Base-by-base conservation (phyloP, 2,113 vertebrate genomes). In the Ammodytes dubius region DNA sequence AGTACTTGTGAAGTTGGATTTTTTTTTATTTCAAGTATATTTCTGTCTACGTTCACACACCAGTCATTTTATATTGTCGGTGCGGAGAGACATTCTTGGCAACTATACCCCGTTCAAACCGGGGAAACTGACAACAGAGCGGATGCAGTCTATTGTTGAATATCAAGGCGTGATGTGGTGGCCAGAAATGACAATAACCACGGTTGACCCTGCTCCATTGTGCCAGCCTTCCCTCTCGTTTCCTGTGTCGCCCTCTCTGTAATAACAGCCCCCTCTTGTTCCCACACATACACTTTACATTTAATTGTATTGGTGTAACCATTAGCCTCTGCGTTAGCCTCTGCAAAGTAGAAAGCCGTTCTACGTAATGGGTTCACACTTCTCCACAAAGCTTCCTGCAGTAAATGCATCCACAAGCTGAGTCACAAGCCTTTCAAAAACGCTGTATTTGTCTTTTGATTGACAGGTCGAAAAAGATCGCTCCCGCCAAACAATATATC, bases 121-220 rank as follows among this genome's bases (percentile, higher is more conserved):
- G 13, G 56, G 46, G 39, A 6, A 4, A 64, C 35, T 74, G 68
- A 49, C 58, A 52, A 19, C 68, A 73, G 52, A 73, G 65, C 72
- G 63, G 84, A 90, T 79, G 67, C 64, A 19, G 84, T 81, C 77
- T 84, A 83, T 90, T 90, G 84, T 27, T 88, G 84, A 85, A 69
- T 45, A 73, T 42, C 3, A 17, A 86, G 86, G 83, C 17, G 78
- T 75, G 81, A 73, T 70, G 53, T 5, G 46, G 83, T 79, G 87
- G 79, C 83, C 81, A 77, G 73, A 61, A 79, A 61, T 79, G 78
- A 81, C 87, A 89, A 87, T 82, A 70, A 74, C 27, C 81, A 39
- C 19, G 0, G 65, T 17, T 17, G 37, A 79, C 67, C 74, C 79
- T 1, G 63, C 73, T 74, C 77, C 65, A 84, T 90, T 87, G 86